A percentile compares a stretch with the other conserved stretches of the same genome.
phyloP scores from a whole-genome alignment of 2,888 invertebrate species.

The Drosophila paramelanica region DNA sequence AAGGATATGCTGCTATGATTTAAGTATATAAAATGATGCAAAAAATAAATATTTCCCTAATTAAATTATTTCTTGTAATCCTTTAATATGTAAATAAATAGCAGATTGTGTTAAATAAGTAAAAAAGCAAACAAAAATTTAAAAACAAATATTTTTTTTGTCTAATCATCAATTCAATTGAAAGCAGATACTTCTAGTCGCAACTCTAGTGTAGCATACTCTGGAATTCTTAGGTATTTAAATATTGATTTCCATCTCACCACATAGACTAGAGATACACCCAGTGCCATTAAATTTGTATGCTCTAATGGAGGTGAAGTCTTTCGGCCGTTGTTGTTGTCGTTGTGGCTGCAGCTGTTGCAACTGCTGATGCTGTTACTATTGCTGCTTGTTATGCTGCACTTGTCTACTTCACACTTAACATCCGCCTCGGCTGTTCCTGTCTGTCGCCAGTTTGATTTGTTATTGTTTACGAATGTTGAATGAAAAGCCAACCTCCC shows the following conservation, averaged over 20 bases:
- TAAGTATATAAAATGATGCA: no score
- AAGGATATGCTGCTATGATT: no score
- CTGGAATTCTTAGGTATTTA: slow-evolving; percentile 19
- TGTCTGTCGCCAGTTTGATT: slow-evolving; percentile 61
- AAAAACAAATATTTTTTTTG: no score
- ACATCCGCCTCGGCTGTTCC: slow-evolving; percentile 46
- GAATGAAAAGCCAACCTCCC: slow-evolving; percentile 19
- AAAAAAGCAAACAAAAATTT: no score
- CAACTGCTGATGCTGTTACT: slow-evolving; percentile 8
- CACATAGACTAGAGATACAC: slow-evolving; percentile 9
- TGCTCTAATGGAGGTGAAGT: slow-evolving; percentile 47
- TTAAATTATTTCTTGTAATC: no score
- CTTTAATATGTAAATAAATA: no score
- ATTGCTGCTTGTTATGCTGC: slow-evolving; percentile 51
- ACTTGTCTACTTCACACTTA: slow-evolving; percentile 41
- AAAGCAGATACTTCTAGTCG: no score
- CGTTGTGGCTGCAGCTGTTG: slow-evolving; percentile 24
- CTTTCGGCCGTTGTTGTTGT: slow-evolving; percentile 34
- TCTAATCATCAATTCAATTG: no score
- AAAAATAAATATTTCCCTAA: no score
- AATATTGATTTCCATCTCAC: slow-evolving; percentile 19
- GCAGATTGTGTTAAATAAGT: no score
- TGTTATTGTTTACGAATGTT: slow-evolving; percentile 56
- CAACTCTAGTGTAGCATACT: no score
- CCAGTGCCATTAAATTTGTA: slow-evolving; percentile 54